phyloP scores from a whole-genome alignment of 2,888 invertebrate genomes.

The Lycaena phlaeas region DNA sequence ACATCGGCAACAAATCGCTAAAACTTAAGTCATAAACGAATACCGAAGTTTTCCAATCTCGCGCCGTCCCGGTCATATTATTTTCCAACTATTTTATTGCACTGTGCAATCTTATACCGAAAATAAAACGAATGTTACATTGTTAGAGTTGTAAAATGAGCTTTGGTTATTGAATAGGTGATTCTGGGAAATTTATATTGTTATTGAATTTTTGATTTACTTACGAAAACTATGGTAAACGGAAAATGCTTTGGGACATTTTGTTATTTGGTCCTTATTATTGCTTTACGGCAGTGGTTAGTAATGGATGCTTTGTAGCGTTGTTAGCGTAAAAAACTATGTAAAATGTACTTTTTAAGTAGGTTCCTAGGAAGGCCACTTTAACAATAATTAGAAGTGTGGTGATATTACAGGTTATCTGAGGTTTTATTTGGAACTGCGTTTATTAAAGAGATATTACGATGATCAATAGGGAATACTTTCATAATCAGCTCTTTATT shows the following conservation, averaged over 20 bases:
- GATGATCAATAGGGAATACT: no score
- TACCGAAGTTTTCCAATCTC: slow-evolving; percentile 30
- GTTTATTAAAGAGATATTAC: no score
- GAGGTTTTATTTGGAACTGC: no score
- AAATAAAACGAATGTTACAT: slow-evolving; percentile 24
- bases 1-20: slow-evolving; percentile 23
- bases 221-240: not conserved
- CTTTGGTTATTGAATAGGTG: slow-evolving; percentile 25
- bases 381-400: no score
- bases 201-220: slow-evolving; percentile 9
- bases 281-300: no score
- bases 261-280: not conserved
- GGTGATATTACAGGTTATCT: no score
- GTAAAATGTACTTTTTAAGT: no score
- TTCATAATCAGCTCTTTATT: no score
- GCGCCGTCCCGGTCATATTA: slow-evolving; percentile 38
- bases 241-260: not conserved
- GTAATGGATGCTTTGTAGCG: no score
- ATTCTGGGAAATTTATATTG: slow-evolving; percentile 9
- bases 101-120: slow-evolving; percentile 33
- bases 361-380: no score
- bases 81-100: slow-evolving; percentile 32
- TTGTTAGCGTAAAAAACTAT: no score
- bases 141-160: slow-evolving; percentile 23
- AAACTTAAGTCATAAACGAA: slow-evolving; percentile 29